Base-by-base conservation (phyloP, 2,797 vertebrate genomes). In the Chromis chromis region DNA sequence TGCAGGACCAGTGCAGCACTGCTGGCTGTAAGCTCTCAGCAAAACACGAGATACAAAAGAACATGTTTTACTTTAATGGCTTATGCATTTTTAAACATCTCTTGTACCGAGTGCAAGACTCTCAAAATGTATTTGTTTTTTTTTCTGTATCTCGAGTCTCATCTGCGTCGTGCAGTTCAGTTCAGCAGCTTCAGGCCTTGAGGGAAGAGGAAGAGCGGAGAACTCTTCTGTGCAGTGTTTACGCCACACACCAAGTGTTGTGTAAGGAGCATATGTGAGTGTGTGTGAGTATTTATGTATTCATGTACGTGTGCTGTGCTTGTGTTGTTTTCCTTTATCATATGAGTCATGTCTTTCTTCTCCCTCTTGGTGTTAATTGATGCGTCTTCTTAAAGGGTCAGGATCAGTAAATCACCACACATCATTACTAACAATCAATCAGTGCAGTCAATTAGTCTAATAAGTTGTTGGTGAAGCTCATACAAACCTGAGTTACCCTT, bases 1-100 rank as follows among this genome's bases (percentile, higher is more conserved):
- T 25, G 8, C 56, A 40, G 63, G 54, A 72, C 75, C 25, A 1
- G 50, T 73, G 78, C 60, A n/a, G 54, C 16, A 4, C 65, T n/a
- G 65, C 59, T 1, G 48, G 39, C 65, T 79, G 9, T 62, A 63
- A 77, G 69, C 78, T 83, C 36, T 6, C 55, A 72, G 81, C 65
- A 70, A 79, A 76, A 74, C 58, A 55, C 13, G 1, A 58, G 40
- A 65, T 79, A 79, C 65, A 84, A 83, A 86, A 64, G 59, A 86
- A 78, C 63, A 52, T 79, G 76, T 79, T 76, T 85, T 70, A 67
- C 75, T 89, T 86, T 83, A 89, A 89, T 82, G 84, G 80, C 70
- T 81, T 53, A 86, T 91, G 57, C 70, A 88, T 89, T 93, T 90
- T 91, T 88, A 84, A 92, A 77, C 59, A 73, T 24, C 53, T 73